phyloP scores from a whole-genome alignment of 2,113 vertebrate species.

The Myrmecobius fasciatus region DNA sequence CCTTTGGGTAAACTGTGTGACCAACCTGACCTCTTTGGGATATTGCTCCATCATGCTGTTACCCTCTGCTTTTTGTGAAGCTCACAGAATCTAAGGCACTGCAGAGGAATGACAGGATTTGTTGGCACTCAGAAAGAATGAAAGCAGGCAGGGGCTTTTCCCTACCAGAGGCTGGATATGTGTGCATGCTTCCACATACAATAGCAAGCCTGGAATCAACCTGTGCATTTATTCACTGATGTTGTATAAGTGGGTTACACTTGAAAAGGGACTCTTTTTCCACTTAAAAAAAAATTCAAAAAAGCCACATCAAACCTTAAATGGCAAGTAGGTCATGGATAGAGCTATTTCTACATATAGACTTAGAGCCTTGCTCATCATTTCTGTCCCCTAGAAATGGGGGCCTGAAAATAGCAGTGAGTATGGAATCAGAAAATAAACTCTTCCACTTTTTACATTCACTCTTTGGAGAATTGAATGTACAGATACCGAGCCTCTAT shows the following conservation, averaged over 20 bases:
- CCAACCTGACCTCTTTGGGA: not conserved
- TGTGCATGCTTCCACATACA: not conserved
- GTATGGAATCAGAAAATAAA: not conserved
- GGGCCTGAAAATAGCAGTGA: not conserved
- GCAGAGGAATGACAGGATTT: not conserved
- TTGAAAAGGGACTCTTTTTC: not conserved
- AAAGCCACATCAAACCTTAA: not conserved
- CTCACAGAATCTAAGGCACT: not conserved
- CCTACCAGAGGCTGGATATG: not conserved
- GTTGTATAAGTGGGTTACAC: not conserved
- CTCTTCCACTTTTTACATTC: not conserved
- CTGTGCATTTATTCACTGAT: too few species aligned
- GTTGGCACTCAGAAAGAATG: not conserved
- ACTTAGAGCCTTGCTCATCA: not conserved
- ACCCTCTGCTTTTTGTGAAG: not conserved
- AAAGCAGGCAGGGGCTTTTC: not conserved
- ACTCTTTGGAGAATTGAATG: not conserved
- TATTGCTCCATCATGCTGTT: too few species aligned
- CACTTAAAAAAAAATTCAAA: not conserved
- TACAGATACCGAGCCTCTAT: not conserved
- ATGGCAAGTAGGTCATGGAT: not conserved
- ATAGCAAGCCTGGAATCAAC: not conserved
- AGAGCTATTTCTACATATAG: not conserved
- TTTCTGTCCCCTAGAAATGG: too few species aligned
- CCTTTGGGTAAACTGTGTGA: not conserved